Conservation (phyloP, 2,888 invertebrate genomes). For the Chalcosyrphus nemorum region DNA sequence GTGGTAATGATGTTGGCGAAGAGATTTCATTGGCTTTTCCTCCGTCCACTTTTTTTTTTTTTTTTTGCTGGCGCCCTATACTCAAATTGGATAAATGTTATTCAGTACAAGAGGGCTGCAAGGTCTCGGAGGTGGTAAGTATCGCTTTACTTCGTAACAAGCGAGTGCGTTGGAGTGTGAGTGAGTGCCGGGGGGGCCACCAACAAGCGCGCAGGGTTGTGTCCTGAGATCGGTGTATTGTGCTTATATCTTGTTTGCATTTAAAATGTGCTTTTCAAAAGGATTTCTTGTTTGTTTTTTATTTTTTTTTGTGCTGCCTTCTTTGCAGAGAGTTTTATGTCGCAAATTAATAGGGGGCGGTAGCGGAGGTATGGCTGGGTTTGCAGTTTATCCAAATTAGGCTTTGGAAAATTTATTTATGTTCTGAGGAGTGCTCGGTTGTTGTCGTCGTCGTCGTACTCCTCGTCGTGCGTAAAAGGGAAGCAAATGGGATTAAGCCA, state of each 20-base stretch:
- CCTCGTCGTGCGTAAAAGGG: conserved; percentile 39
- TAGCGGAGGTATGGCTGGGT: conserved; percentile 32
- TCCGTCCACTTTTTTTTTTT: background rate
- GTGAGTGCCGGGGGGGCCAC: background rate
- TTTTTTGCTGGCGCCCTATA: background rate
- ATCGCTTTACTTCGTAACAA: conserved; percentile 25
- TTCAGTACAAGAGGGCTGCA: conserved; percentile 37
- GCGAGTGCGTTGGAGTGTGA: background rate
- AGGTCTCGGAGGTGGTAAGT: conserved; percentile 38
- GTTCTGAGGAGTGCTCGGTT: conserved; percentile 34
- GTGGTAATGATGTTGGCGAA: conserved; percentile 41
- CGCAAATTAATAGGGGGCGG: conserved; percentile 52
- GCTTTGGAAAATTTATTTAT: conserved; percentile 53
- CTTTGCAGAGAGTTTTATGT: conserved; percentile 34
- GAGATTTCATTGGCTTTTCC: conserved; percentile 52
- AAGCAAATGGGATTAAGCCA: conserved; percentile 53
- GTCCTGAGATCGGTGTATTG: conserved; percentile 18
- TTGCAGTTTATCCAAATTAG: conserved; percentile 56
- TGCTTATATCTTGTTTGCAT: conserved; percentile 30
- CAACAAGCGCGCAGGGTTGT: background rate
- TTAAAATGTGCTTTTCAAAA: conserved; percentile 56
- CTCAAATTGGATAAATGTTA: conserved; percentile 65
- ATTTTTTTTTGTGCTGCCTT: background rate
- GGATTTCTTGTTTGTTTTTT: conserved; percentile 33
- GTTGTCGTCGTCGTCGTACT: conserved; percentile 13